Conservation (phyloP, 1,140 invertebrate genomes). For the Mycetomoellerius zeteki region DNA sequence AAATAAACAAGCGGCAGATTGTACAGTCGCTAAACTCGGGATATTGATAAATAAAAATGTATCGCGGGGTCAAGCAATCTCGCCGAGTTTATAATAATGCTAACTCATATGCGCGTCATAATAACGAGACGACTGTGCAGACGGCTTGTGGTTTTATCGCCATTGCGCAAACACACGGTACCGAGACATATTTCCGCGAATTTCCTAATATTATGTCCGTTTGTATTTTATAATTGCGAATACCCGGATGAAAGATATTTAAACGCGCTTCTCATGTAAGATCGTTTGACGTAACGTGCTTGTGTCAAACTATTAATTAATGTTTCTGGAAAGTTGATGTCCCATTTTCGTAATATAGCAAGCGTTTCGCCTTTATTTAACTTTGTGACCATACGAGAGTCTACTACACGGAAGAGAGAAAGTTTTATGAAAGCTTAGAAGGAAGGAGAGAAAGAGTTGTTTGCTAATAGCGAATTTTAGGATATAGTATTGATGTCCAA, state of each 20-base stretch:
- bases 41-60: slow-evolving; percentile 44
- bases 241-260: neutral
- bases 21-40: slow-evolving; percentile 21
- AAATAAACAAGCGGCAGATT: neutral
- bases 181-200: neutral
- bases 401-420: neutral
- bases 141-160: slow-evolving; percentile 1
- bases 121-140: neutral
- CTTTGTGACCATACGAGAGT: neutral
- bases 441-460: neutral
- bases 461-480: neutral
- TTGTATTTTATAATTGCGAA: slow-evolving; percentile 3
- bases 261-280: neutral
- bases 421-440: neutral
- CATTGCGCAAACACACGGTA: neutral
- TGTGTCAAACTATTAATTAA: neutral
- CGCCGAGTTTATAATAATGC: slow-evolving; percentile 27
- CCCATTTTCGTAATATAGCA: neutral
- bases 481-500: neutral
- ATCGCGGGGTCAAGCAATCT: slow-evolving; percentile 49
- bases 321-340: neutral
- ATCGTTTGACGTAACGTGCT: neutral
- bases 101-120: neutral
- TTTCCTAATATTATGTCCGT: neutral
- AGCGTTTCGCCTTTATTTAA: neutral